Conservation (phyloP, 2,113 vertebrate genomes). For the Chelonoidis abingdonii region DNA sequence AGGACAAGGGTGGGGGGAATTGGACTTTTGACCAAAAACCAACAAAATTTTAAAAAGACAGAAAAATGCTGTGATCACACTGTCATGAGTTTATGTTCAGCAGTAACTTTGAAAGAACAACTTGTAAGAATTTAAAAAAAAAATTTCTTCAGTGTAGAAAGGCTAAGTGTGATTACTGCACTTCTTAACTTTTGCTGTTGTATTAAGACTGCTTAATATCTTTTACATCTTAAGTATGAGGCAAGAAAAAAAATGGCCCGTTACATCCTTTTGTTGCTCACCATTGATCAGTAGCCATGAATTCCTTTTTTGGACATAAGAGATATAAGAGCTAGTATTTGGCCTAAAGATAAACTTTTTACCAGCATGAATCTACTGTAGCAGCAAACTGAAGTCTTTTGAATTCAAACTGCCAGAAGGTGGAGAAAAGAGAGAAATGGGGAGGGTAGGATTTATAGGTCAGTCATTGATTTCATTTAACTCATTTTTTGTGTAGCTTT, state of each 20-base stretch:
- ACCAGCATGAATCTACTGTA: slow-evolving; percentile 35
- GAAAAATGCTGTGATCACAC: neutral
- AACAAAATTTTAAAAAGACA: neutral
- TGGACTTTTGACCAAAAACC: neutral
- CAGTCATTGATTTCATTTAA: slow-evolving; percentile 44
- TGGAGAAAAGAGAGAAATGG: slow-evolving; percentile 14
- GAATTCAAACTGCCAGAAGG: slow-evolving; percentile 41
- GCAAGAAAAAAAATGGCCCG: neutral
- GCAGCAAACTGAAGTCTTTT: slow-evolving; percentile 13
- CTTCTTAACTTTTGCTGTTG: neutral
- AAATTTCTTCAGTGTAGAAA: neutral
- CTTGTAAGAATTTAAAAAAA: neutral
- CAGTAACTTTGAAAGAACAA: neutral
- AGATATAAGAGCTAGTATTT: slow-evolving; percentile 15
- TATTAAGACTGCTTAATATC: neutral
- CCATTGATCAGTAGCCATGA: slow-evolving; percentile 3
- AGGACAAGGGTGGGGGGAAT: neutral
- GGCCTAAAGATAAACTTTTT: slow-evolving; percentile 45
- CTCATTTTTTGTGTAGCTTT: slow-evolving; percentile 60
- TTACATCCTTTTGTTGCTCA: slow-evolving; percentile 9
- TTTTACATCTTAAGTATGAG: neutral
- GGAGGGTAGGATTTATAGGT: slow-evolving; percentile 43
- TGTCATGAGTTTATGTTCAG: neutral
- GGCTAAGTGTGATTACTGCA: neutral
- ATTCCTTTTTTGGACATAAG: slow-evolving; percentile 18